Conservation (phyloP, 2,113 vertebrate species). For the Crotophaga sulcirostris region DNA sequence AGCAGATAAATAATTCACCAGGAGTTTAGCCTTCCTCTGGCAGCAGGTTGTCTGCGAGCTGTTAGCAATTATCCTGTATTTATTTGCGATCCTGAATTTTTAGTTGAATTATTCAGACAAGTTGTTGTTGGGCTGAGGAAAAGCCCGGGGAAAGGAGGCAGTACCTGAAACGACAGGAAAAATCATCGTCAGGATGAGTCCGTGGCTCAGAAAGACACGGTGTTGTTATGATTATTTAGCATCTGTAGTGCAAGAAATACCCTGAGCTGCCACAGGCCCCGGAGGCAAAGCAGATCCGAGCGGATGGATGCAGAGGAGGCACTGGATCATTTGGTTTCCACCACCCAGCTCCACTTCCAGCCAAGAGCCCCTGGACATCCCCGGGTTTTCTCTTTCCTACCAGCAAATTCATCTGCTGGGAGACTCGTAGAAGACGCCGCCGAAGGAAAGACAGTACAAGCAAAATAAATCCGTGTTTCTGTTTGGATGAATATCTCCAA, state of each 20-base stretch:
- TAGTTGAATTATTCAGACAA: constrained; percentile 29
- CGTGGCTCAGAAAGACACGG: rapidly evolving
- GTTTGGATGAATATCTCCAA: not conserved
- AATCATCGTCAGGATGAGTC: not conserved
- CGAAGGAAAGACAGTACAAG: rapidly evolving
- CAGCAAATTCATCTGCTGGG: not conserved
- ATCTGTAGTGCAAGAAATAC: not conserved
- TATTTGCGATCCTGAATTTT: not conserved
- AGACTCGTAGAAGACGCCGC: not conserved
- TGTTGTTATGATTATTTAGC: not conserved
- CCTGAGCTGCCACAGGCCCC: not conserved
- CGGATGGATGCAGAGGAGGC: not conserved
- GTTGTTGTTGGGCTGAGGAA: not conserved
- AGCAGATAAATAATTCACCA: constrained; percentile 31
- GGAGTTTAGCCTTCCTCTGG: not conserved
- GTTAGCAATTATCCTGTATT: not conserved
- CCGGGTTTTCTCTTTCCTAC: not conserved
- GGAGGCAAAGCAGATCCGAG: not conserved
- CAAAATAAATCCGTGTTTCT: not conserved
- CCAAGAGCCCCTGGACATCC: not conserved
- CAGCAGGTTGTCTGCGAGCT: not conserved
- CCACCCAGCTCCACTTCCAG: not conserved
- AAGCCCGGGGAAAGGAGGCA: not conserved
- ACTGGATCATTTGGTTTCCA: not conserved
- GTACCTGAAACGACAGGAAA: not conserved